Percentiles rank a stretch among this genome's conserved stretches.
Conservation (phyloP, 2,888 invertebrate genomes). For the Autographa gamma region DNA sequence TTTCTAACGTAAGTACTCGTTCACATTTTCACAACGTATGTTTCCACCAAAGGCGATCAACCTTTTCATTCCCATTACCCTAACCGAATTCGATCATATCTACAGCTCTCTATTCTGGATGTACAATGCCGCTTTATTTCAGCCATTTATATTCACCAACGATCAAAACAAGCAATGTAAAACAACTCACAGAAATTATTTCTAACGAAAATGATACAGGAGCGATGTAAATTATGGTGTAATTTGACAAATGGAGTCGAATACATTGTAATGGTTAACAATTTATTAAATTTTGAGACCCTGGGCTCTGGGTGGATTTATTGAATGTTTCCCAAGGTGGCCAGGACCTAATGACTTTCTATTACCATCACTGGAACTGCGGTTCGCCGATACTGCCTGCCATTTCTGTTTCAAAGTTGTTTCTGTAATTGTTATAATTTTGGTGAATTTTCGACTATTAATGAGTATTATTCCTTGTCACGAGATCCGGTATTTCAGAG, state of each 20-base stretch:
- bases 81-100: constrained; percentile 18
- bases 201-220: constrained; percentile 10
- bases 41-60: constrained; percentile 42
- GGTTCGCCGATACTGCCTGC: constrained; percentile 23
- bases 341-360: constrained; percentile 42
- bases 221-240: constrained; percentile 54
- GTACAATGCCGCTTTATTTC: constrained; percentile 23
- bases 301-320: constrained; percentile 29
- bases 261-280: constrained; percentile 56
- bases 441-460: neutral
- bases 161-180: constrained; percentile 22
- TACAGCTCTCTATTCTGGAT: constrained; percentile 10
- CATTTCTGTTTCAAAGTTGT: constrained; percentile 26
- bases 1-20: neutral
- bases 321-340: constrained; percentile 37
- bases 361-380: constrained; percentile 17
- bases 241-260: constrained; percentile 62
- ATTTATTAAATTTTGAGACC: constrained; percentile 61
- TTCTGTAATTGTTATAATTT: constrained; percentile 36
- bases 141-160: neutral
- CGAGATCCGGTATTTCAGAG: neutral
- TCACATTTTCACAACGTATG: constrained; percentile 14
- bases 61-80: constrained; percentile 42
- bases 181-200: constrained; percentile 10
- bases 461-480: constrained; percentile 4